phyloP scores from a whole-genome alignment of 2,113 vertebrate genomes.

The Podarcis raffonei region DNA sequence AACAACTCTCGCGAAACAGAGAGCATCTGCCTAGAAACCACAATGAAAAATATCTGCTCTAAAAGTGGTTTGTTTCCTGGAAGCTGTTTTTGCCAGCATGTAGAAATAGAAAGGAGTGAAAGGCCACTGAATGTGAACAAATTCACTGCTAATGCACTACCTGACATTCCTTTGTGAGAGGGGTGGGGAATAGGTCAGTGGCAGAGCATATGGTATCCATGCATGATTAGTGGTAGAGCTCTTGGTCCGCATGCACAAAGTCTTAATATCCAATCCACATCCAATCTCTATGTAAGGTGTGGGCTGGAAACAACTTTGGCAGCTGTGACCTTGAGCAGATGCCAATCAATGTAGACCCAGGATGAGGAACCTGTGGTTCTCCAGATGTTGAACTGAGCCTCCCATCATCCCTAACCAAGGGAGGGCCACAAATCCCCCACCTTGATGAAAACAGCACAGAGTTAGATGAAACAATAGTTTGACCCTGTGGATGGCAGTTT shows the following conservation, averaged over 20 bases:
- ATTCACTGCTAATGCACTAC: no score
- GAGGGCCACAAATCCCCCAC: background rate
- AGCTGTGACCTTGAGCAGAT: background rate
- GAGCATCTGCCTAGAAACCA: background rate
- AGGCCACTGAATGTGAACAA: background rate
- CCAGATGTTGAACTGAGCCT: background rate
- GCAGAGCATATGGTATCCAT: background rate
- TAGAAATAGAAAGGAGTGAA: background rate
- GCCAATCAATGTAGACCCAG: background rate
- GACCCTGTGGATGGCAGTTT: background rate
- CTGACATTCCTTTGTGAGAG: background rate
- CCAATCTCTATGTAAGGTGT: no score
- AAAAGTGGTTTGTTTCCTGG: slow-evolving; percentile 24
- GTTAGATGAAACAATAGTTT: no score
- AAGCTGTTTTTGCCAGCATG: background rate
- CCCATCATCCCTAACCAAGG: background rate
- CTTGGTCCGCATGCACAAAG: background rate
- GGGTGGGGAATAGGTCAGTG: background rate
- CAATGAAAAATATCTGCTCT: background rate
- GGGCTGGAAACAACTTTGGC: background rate
- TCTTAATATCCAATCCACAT: background rate
- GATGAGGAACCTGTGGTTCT: background rate
- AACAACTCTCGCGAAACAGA: background rate
- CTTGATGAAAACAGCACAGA: no score
- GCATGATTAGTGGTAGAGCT: background rate